phyloP scores from a whole-genome alignment of 2,113 vertebrate species.

The Callipepla californica region DNA sequence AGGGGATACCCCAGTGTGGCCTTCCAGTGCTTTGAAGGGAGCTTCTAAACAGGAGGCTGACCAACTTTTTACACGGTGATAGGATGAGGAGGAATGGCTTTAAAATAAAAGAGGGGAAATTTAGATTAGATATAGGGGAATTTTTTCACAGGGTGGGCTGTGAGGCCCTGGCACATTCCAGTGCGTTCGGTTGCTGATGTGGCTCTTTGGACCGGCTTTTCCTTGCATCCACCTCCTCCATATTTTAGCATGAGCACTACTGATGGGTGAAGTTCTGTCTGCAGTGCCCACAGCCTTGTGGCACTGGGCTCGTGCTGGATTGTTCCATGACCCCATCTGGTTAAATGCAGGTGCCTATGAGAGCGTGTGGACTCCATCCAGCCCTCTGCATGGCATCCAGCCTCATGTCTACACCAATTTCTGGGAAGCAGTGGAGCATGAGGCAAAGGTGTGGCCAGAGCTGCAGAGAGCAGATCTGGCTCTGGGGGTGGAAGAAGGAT shows the following conservation, averaged over 20 bases:
- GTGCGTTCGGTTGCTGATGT: not conserved
- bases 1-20: too few relatives aligned
- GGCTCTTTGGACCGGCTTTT: not conserved
- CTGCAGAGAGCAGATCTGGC: conserved; percentile 71
- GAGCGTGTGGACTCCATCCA: not conserved
- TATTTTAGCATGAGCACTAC: not conserved
- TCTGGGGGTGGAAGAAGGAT: conserved; percentile 79
- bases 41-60: too few relatives aligned
- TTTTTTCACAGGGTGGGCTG: too few relatives aligned
- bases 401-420: conserved; percentile 87
- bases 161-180: not conserved
- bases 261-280: not conserved
- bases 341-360: not conserved
- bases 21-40: too few relatives aligned
- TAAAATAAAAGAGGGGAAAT: too few relatives aligned
- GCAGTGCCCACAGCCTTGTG: not conserved
- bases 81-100: too few relatives aligned
- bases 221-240: not conserved
- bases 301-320: not conserved
- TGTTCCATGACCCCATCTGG: not conserved
- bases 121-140: too few relatives aligned
- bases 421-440: conserved; percentile 78
- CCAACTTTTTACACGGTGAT: too few relatives aligned
- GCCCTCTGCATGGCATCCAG: not conserved
- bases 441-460: conserved; percentile 74